A percentile compares a stretch with the other conserved stretches of the same genome.
These are phyloP conservation scores for Otis tarda DNA, from an alignment of 2,113 vertebrate species.

Conservation along the genomic window DNA sequence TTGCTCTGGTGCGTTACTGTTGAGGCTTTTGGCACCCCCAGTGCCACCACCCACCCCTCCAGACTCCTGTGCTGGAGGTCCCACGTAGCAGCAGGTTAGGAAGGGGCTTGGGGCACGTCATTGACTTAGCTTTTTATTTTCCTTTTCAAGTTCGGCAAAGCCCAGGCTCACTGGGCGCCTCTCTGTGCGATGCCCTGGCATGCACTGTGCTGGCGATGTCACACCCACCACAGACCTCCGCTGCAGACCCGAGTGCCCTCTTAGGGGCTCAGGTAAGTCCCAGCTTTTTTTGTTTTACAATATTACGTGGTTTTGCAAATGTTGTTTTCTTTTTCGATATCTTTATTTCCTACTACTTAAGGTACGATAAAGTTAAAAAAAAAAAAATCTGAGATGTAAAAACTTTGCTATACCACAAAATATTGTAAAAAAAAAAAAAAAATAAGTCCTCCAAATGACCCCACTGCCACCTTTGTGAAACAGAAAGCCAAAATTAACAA, in stretches of 20 bases:
- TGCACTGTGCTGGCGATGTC: constrained; percentile 62
- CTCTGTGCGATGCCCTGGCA: constrained; percentile 56
- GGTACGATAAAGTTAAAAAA: background rate
- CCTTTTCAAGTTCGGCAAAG: constrained; percentile 67
- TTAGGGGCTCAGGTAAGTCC: constrained; percentile 66
- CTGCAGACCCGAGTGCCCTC: constrained; percentile 44
- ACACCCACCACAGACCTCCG: constrained; percentile 52
- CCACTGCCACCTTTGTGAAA: background rate
- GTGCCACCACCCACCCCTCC: background rate
- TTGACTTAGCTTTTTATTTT: constrained; percentile 68
- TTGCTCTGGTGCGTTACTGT: background rate
- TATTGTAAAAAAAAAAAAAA: constrained; percentile 71
- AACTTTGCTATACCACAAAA: constrained; percentile 71
- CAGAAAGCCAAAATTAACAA: background rate
- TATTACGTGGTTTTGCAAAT: constrained; percentile 73
- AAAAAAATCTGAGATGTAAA: background rate
- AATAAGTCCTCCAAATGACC: background rate
- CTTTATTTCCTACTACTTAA: constrained; percentile 30
- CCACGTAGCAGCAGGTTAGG: background rate
- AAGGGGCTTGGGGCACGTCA: background rate
- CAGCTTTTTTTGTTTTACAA: constrained; percentile 69
- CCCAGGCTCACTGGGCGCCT: constrained; percentile 28
- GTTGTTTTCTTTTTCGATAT: constrained; percentile 31
- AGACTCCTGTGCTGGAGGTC: constrained; percentile 17
- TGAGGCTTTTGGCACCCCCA: background rate